Base-by-base conservation (phyloP, 2,797 vertebrate genomes). In the Sebastes diaconus region DNA sequence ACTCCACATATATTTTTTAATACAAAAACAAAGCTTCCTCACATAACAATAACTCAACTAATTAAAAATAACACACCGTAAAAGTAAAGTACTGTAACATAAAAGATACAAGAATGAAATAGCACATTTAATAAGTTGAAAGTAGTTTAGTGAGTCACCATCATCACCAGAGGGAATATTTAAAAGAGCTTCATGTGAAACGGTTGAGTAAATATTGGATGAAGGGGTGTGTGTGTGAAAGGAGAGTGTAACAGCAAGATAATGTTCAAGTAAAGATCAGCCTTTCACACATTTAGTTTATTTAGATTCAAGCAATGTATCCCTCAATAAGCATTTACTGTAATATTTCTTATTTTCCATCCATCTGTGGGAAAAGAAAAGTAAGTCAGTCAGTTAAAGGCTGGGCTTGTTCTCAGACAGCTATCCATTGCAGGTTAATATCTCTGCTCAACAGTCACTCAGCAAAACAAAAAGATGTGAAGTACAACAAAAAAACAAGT, bases 121-220 rank as follows among this genome's bases (percentile, higher is more conserved):
- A 18, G 3, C 6, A 46, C 16, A 8, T 46, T 46, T 46, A 46
- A 14, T 52, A 52, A 52, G 30, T 11, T 72, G 29, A 66, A 68
- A 52, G 52, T 18, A 5, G 8, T 50, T 50, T 2, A 20, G 42
- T 66, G 20, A 59, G 69, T 70, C 52, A 68, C 11, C 52, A 29
- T 50, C 32, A 22, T 50, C 36, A 20, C 55, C 75, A 27, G 34
- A 73, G 50, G 70, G 57, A 27, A 77, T 52, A 77, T 76, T 83
- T 50, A 54, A 73, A 70, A 34, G 12, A 27, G 24, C 80, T 34
- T 42, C 29, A 11, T 60, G 69, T 27, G 29, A 73, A 72, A 84
- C 34, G 84, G 81, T 6, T 75, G 70, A 65, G 88, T 76, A 80
- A 93, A 93, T 89, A 93, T 93, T 93, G 83, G 29, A 77, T 61